Evolutionary conservation across 53 echinoderm and acorn worm genomes (phyloP), one percentile per base, ranked within the genome.

Genomic region (Astropecten irregularis): DNA sequence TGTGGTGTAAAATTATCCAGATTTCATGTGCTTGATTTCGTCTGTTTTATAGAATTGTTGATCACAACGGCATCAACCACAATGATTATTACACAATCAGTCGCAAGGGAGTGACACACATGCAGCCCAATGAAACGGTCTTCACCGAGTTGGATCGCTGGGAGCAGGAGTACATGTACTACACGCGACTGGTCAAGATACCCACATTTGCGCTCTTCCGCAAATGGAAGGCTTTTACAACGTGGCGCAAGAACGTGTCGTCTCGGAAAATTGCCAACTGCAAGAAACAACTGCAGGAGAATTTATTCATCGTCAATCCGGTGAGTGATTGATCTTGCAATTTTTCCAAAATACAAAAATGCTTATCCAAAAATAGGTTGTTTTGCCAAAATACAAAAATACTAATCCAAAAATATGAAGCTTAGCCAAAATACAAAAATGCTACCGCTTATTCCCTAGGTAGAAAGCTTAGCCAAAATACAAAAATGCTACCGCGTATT

Each of bases 141-240:
- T 99, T 99, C 76, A 99, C 99, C 27, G 99, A 94, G 20, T 76
- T 99, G 31, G 94, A 99, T 67, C 89, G 99, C 20, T 99, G 99
- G 99, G 99, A 99, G 69, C 94, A 99, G 69, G 99, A 99, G 88
- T 99, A 94, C 66, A 76, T 86, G 35, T 92, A 85, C 64, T 99
- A 94, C 91, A 99, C 86, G 60, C 76, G 81, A 32, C 87, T 94
- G 9, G 62, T 94, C 79, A 73, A 88, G 64, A 99, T 99, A 28
- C 99, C 94, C 14, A 87, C 91, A 9, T 95, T 99, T 83, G 66
- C 87, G 0, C 87, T 94, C 48, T 99, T 99, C 90, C 92, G 99
- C 46, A 99, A 92, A 77, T 99, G 99, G 99, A 99, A 99, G 77
- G 99, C 99, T 15, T 99, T 99, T 82, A 92, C 90, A 23, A 93